Evolutionary conservation across 2,113 vertebrate genomes (phyloP).

Genomic region (Mola mola): DNA sequence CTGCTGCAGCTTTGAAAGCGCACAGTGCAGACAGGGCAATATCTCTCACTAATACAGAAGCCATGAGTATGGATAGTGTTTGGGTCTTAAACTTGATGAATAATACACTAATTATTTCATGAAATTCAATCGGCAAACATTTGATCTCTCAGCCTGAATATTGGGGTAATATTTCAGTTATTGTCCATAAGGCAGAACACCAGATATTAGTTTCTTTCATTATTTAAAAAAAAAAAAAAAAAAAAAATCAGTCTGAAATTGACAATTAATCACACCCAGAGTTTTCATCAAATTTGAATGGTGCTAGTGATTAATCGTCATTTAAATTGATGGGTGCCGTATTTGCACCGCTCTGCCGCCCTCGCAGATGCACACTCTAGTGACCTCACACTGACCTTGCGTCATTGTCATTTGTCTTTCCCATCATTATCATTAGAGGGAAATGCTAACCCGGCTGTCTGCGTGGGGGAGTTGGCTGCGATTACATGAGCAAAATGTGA

Average conservation of each 20-base stretch:
- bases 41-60: background rate
- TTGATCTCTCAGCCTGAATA: conserved; percentile 24
- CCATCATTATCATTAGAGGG: conserved; percentile 7
- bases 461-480: background rate
- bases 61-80: conserved; percentile 15
- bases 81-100: background rate
- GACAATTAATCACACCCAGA: conserved; percentile 29
- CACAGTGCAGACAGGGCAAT: background rate
- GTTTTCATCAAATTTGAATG: conserved; percentile 30
- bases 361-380: conserved; percentile 16
- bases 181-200: conserved; percentile 11
- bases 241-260: conserved; percentile 7
- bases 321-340: conserved; percentile 38
- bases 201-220: conserved; percentile 31
- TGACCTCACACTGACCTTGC: conserved; percentile 18
- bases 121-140: conserved; percentile 22
- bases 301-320: conserved; percentile 48
- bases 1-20: background rate
- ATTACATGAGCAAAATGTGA: background rate
- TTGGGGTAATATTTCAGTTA: conserved; percentile 7
- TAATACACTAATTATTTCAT: conserved; percentile 1
- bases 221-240: conserved; percentile 11
- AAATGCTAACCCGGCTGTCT: background rate
- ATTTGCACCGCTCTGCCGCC: conserved; percentile 15
- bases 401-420: conserved; percentile 28